Evolutionary conservation across 2,113 vertebrate species (phyloP), one percentile per base, ranked within the genome.

Genomic region (Pelmatolapia mariae): DNA sequence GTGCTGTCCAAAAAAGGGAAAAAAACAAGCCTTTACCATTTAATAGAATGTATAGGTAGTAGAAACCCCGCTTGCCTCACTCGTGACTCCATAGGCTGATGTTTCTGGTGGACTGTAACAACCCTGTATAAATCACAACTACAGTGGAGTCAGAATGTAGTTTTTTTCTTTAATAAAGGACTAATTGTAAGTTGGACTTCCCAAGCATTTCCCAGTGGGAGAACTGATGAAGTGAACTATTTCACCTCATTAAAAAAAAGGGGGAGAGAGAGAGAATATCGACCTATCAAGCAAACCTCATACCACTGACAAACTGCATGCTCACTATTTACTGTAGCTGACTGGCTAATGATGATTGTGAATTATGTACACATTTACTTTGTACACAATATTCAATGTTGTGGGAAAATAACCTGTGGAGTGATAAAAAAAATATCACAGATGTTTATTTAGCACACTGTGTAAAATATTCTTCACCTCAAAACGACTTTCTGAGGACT

Each of bases 391-490:
- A 76, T 85, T 91, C 89, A 76, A 11, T 92, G 82, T 91, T 89
- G 86, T 93, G 90, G 91, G 83, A 81, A 91, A 83, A 90, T 85
- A 93, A 93, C 93, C 94, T 93, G 92, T 95, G 92, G 91, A 94
- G 92, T 93, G 90, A 91, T 89, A 10, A 16, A 78, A 78, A 61
- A 50, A 50, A 84, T 78, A 83, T 94, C 91, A 92, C 90, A 85
- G 57, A 86, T 89, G 84, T 89, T 89, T 92, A 82, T 88, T 88
- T 63, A 81, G 81, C 90, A 83, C 86, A 50, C 45, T n/a, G 86
- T 88, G 81, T 93, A 90, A 86, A 81, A 90, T 26, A 80, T 88
- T 80, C 36, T 10, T 87, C 86, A 66, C 87, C 83, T 93, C 86
- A 86, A 24, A 90, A 81, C 4, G 11, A 73, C 80, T 83, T 66